Percentiles rank a stretch among this genome's conserved stretches.
phyloP scores from a whole-genome alignment of 1,140 invertebrate genomes.

The Anastatus disparis region DNA sequence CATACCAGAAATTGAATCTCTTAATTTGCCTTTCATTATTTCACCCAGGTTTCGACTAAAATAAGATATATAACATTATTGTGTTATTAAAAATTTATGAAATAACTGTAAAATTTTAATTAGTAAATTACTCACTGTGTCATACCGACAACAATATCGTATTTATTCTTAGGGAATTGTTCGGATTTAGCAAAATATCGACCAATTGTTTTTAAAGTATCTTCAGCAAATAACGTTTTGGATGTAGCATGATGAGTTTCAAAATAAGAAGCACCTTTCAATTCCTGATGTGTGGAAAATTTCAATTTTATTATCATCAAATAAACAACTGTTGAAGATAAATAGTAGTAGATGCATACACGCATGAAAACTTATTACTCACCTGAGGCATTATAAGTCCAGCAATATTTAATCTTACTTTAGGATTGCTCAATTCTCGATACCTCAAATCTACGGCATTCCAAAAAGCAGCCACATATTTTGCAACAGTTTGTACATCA shows the following conservation, averaged over 20 bases:
- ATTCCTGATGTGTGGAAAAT: too few relatives aligned
- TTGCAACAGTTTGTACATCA: slow-evolving; percentile 5
- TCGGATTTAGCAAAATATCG: not conserved
- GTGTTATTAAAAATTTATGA: too few relatives aligned
- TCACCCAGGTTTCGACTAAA: too few relatives aligned
- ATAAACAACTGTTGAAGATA: too few relatives aligned
- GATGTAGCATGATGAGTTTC: not conserved
- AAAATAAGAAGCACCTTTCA: not conserved
- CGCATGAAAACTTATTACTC: not conserved
- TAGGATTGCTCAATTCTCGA: slow-evolving; percentile 26
- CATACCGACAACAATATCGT: not conserved
- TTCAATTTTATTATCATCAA: too few relatives aligned
- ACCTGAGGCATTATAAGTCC: slow-evolving; percentile 25
- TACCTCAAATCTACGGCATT: slow-evolving; percentile 42
- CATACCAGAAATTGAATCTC: too few relatives aligned
- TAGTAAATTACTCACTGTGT: not conserved
- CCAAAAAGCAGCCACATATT: slow-evolving; percentile 40
- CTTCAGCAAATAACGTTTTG: too few relatives aligned
- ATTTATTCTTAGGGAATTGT: not conserved
- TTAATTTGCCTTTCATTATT: too few relatives aligned
- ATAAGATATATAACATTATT: too few relatives aligned
- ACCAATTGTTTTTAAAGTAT: not conserved
- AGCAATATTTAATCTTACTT: slow-evolving; percentile 38
- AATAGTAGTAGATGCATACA: too few relatives aligned
- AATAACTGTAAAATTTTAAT: too few relatives aligned